phyloP scores from a whole-genome alignment of 2,113 vertebrate genomes.

The Hippocampus guttulatus region DNA sequence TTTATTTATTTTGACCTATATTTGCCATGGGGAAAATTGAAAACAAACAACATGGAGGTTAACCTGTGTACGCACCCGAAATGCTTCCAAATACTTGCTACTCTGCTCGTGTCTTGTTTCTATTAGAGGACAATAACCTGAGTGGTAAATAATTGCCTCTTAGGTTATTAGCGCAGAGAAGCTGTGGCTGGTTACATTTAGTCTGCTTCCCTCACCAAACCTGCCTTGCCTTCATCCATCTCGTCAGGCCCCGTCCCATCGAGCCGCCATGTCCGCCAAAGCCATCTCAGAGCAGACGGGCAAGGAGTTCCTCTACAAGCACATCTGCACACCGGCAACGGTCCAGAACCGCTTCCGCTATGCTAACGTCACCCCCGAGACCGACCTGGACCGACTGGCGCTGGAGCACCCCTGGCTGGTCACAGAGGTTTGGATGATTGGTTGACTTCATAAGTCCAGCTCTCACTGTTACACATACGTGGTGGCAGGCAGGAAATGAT shows the following conservation, averaged over 20 bases:
- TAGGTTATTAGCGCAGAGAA: conserved; percentile 23
- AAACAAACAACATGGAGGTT: neutral
- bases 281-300: conserved; percentile 94
- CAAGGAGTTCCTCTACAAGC: conserved; percentile 94
- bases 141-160: conserved; percentile 6
- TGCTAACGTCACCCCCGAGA: conserved; percentile 82
- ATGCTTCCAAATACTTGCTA: neutral
- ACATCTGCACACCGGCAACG: conserved; percentile 84
- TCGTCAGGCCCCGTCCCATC: conserved; percentile 3
- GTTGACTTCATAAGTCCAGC: neutral
- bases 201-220: neutral
- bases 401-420: conserved; percentile 92
- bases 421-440: conserved; percentile 71
- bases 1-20: too few relatives aligned
- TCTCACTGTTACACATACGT: neutral
- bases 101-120: neutral
- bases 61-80: neutral
- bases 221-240: conserved; percentile 1
- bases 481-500: too few relatives aligned
- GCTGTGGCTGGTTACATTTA: conserved; percentile 11
- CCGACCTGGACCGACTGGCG: conserved; percentile 81
- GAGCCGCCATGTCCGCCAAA: conserved; percentile 88
- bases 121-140: conserved; percentile 9
- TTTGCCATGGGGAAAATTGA: neutral
- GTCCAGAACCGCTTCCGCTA: conserved; percentile 94